A percentile compares a stretch with the other conserved stretches of the same genome.
These are phyloP conservation scores for Aleiodes leptofemur DNA, from an alignment of 2,888 invertebrate species.

Conservation along the genomic window DNA sequence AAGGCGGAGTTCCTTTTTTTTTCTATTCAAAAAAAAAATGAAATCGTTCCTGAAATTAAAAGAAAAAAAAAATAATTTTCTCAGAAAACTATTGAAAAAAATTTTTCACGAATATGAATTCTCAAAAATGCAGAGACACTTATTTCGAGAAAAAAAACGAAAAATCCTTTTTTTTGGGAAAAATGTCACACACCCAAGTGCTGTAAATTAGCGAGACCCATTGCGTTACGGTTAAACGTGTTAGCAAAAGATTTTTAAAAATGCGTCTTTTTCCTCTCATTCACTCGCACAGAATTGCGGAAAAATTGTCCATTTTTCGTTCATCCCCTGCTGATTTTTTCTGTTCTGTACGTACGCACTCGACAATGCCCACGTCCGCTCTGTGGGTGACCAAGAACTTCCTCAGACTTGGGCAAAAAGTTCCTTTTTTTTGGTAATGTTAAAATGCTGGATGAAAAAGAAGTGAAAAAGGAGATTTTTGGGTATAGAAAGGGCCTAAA, in stretches of 20 bases:
- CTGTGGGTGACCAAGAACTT: constrained; percentile 33
- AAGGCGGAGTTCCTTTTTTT: constrained; percentile 59
- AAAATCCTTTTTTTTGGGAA: constrained; percentile 32
- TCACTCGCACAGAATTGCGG: constrained; percentile 19
- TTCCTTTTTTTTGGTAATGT: constrained; percentile 23
- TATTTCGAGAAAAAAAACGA: constrained; percentile 18
- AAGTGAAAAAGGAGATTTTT: constrained; percentile 6
- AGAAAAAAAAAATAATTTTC: constrained; percentile 15
- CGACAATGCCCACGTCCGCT: constrained; percentile 35
- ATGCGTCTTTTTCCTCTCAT: not conserved
- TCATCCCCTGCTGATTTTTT: constrained; percentile 4
- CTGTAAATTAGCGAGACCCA: constrained; percentile 61
- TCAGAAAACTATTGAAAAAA: not conserved
- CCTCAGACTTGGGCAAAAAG: constrained; percentile 24
- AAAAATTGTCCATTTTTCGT: constrained; percentile 22
- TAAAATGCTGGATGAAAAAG: constrained; percentile 40
- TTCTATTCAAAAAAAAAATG: constrained; percentile 4
- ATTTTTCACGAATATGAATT: not conserved
- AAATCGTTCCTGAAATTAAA: constrained; percentile 13
- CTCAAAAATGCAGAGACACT: not conserved
- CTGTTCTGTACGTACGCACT: not conserved
- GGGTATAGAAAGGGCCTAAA: not conserved
- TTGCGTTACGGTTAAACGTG: constrained; percentile 61
- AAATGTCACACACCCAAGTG: constrained; percentile 29
- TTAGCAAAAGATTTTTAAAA: constrained; percentile 19